Evolutionary conservation across 1,140 invertebrate genomes (phyloP).

Genomic region (Pemphigus obesinymphae): DNA sequence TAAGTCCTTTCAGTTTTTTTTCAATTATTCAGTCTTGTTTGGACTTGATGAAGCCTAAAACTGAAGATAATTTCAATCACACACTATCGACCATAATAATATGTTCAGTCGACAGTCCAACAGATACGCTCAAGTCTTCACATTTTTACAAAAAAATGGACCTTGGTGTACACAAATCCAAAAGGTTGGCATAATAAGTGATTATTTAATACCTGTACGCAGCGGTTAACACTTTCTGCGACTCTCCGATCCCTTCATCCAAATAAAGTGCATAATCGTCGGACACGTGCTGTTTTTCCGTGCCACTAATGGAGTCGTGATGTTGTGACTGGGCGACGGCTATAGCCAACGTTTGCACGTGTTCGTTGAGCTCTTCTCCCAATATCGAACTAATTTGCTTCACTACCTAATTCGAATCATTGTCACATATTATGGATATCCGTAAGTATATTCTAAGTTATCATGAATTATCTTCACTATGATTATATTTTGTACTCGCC

Average conservation of each 20-base stretch:
- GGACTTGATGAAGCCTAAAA: too few relatives aligned
- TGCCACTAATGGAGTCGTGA: conserved; percentile 86
- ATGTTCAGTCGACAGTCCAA: too few relatives aligned
- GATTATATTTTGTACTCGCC: conserved; percentile 48
- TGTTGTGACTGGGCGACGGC: conserved; percentile 82
- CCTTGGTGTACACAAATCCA: too few relatives aligned
- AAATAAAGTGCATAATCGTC: conserved; percentile 76
- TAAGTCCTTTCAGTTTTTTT: too few relatives aligned
- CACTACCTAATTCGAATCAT: conserved; percentile 38
- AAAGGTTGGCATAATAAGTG: too few relatives aligned
- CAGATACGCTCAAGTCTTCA: too few relatives aligned
- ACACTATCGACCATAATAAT: too few relatives aligned
- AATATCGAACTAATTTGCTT: conserved; percentile 44
- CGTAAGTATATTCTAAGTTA: not conserved
- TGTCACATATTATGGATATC: not conserved
- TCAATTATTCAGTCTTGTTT: too few relatives aligned
- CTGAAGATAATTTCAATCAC: too few relatives aligned
- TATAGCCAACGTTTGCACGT: conserved; percentile 51
- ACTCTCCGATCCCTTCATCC: conserved; percentile 54
- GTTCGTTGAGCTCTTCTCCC: conserved; percentile 43
- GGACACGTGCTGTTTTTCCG: conserved; percentile 84
- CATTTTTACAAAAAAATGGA: too few relatives aligned
- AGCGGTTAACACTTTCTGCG: conserved; percentile 43
- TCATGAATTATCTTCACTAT: not conserved
- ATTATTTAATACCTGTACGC: conserved; percentile 45